Evolutionary conservation across 1,140 invertebrate species (phyloP).

Genomic region (Araneus ventricosus): DNA sequence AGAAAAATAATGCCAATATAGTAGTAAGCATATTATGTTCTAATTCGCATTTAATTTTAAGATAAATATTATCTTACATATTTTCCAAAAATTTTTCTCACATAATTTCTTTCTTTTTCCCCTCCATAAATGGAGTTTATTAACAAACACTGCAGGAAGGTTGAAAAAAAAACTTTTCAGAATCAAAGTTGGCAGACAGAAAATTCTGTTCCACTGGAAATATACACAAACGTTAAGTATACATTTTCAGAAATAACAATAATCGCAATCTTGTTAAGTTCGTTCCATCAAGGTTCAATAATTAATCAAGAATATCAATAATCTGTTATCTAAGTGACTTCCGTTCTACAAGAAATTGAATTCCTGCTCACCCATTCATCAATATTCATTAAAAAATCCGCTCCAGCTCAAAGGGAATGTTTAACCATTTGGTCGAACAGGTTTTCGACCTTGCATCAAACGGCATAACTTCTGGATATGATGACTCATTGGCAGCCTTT

Average conservation of each 20-base stretch:
- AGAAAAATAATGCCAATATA: no score
- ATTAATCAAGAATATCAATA: not conserved
- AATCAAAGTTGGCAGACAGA: no score
- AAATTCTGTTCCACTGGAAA: no score
- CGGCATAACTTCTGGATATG: constrained; percentile 26
- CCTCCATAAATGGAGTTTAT: no score
- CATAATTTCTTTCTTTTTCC: no score
- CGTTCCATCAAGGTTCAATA: not conserved
- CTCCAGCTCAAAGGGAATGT: not conserved
- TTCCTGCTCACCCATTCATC: constrained; percentile 20
- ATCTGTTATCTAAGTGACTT: not conserved
- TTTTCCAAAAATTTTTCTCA: no score
- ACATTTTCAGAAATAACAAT: not conserved
- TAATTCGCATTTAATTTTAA: no score
- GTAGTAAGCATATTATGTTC: no score
- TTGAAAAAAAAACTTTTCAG: no score
- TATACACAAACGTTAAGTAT: no score
- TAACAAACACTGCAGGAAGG: no score
- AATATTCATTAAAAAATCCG: constrained; percentile 18
- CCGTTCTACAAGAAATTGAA: constrained; percentile 11
- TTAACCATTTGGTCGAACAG: not conserved
- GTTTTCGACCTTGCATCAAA: constrained; percentile 8
- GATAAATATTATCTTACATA: no score
- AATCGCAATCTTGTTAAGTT: not conserved
- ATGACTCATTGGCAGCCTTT: constrained; percentile 11